These are phyloP conservation scores for Actias luna DNA, from an alignment of 2,888 invertebrate species.

Conservation along the genomic window DNA sequence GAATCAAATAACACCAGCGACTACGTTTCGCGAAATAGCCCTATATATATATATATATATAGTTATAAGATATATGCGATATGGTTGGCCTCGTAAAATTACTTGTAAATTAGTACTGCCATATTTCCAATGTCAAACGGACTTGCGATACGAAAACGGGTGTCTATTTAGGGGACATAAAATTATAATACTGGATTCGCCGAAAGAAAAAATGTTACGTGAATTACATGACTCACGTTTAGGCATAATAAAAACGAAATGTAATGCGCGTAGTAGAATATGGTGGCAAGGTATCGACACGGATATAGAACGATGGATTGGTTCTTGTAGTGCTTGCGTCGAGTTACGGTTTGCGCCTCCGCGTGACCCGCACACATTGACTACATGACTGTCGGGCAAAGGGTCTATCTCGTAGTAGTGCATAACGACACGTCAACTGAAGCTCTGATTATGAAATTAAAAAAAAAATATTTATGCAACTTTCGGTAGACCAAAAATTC, in stretches of 20 bases:
- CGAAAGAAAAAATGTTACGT: no score
- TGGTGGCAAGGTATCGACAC: not conserved
- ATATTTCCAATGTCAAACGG: no score
- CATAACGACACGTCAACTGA: not conserved
- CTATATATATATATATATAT: not conserved
- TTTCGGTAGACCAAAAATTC: conserved; percentile 2
- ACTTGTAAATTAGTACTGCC: no score
- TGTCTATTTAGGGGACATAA: no score
- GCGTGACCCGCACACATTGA: not conserved
- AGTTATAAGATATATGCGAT: no score
- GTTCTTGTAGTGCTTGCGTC: not conserved
- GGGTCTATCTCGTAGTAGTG: not conserved
- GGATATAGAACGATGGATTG: not conserved
- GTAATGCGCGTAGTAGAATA: no score
- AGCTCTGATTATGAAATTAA: not conserved
- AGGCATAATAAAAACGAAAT: no score
- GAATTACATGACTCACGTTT: no score
- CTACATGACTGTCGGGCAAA: not conserved
- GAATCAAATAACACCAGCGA: not conserved
- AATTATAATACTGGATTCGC: no score
- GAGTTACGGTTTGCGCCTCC: not conserved
- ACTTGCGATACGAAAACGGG: no score
- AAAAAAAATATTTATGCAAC: conserved; percentile 4
- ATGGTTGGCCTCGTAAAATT: no score
- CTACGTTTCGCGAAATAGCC: not conserved